These are phyloP conservation scores for Gnatocerus cornutus DNA, from an alignment of 2,888 invertebrate species.

Conservation along the genomic window DNA sequence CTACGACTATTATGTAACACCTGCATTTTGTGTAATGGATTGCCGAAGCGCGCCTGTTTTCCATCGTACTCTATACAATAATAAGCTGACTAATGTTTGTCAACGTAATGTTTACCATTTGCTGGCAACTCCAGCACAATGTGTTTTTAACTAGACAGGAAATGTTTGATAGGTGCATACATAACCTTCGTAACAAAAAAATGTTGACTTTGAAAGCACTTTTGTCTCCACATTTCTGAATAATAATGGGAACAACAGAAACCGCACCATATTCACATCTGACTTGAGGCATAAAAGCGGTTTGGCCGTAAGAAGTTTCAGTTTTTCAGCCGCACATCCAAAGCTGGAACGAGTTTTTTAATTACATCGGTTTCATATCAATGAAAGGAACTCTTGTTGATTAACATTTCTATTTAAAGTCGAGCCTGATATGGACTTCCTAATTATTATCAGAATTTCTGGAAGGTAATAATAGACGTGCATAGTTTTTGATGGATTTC, in stretches of 20 bases:
- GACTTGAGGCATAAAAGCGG: no score
- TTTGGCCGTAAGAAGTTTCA: no score
- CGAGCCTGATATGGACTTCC: slow-evolving; percentile 42
- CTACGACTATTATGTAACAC: slow-evolving; percentile 39
- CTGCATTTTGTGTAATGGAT: slow-evolving; percentile 33
- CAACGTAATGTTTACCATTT: slow-evolving; percentile 15
- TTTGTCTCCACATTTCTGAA: slow-evolving; percentile 7
- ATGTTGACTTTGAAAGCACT: slow-evolving; percentile 24
- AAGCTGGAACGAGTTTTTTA: slow-evolving; percentile 53
- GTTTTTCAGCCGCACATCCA: no score
- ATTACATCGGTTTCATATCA: slow-evolving; percentile 56
- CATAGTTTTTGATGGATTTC: slow-evolving; percentile 8
- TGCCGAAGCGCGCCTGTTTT: background rate
- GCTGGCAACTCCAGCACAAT: slow-evolving; percentile 20
- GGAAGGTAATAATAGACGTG: slow-evolving; percentile 1
- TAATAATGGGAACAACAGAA: no score
- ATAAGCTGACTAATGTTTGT: background rate
- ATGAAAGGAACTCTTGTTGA: slow-evolving; percentile 53
- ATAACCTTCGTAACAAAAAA: slow-evolving; percentile 30
- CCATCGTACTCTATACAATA: background rate
- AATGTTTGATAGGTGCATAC: slow-evolving; percentile 7
- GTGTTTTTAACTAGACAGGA: slow-evolving; percentile 28
- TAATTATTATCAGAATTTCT: slow-evolving; percentile 27
- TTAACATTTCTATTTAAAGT: slow-evolving; percentile 55
- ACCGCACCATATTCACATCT: no score